Evolutionary conservation across 1,140 invertebrate genomes (phyloP).

Genomic region (Paralvinella palmiformis): DNA sequence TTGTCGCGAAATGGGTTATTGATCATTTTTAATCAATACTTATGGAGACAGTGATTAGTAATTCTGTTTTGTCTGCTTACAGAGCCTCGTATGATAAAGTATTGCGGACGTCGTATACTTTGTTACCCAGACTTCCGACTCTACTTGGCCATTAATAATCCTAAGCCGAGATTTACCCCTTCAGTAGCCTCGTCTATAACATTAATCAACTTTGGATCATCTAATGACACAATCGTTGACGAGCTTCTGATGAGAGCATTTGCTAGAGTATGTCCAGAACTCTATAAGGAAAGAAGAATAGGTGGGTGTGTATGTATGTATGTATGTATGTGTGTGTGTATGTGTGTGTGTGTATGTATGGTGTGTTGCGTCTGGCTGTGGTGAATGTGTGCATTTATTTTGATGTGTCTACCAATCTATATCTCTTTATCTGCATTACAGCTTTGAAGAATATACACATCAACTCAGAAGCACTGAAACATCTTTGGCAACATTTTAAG

Average conservation of each 20-base stretch:
- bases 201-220: slow-evolving; percentile 44
- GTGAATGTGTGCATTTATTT: too few relatives aligned
- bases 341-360: too few relatives aligned
- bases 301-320: too few relatives aligned
- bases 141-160: slow-evolving; percentile 35
- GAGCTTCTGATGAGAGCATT: slow-evolving; percentile 41
- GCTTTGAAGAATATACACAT: neutral
- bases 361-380: too few relatives aligned
- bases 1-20: too few relatives aligned
- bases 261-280: slow-evolving; percentile 30
- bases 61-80: slow-evolving; percentile 3
- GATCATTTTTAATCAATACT: too few relatives aligned
- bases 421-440: neutral
- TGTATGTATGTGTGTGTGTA: slow-evolving; percentile 36
- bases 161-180: slow-evolving; percentile 39
- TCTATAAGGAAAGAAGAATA: slow-evolving; percentile 34
- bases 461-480: neutral
- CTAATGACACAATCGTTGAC: slow-evolving; percentile 41
- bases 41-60: too few relatives aligned
- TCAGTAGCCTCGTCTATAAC: slow-evolving; percentile 36
- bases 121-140: slow-evolving; percentile 43
- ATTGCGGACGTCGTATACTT: slow-evolving; percentile 39
- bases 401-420: neutral
- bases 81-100: slow-evolving; percentile 44
- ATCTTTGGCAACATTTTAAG: neutral